Conservation (phyloP, 2,113 vertebrate species). For the Hydrochoerus hydrochaeris region DNA sequence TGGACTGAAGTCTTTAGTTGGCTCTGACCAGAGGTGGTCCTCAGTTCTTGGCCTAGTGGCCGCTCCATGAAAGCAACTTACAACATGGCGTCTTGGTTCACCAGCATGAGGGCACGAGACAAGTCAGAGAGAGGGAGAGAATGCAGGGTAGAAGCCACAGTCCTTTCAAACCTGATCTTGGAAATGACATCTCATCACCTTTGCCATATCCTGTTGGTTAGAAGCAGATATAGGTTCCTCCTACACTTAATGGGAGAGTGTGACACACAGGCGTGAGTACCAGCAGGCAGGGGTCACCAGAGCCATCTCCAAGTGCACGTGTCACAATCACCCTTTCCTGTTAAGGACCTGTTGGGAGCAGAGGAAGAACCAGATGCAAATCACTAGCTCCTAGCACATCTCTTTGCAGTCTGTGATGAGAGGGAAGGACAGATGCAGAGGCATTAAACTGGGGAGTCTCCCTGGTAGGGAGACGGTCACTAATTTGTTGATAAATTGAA, state of each 20-base stretch:
- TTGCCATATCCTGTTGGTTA: background rate
- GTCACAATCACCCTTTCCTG: background rate
- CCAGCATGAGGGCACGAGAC: background rate
- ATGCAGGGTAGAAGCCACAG: background rate
- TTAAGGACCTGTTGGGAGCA: background rate
- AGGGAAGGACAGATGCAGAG: fast-evolving
- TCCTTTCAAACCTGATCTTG: background rate
- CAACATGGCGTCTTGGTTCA: background rate
- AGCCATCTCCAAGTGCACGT: background rate
- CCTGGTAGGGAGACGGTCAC: background rate
- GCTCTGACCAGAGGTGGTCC: background rate
- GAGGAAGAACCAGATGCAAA: background rate
- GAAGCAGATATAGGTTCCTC: background rate
- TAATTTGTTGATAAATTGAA: background rate
- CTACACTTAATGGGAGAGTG: background rate
- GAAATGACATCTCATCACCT: background rate
- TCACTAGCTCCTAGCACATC: background rate
- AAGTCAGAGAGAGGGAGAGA: background rate
- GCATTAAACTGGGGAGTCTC: background rate
- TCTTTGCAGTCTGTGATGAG: background rate
- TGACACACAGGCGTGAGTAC: background rate
- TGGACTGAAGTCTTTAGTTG: background rate
- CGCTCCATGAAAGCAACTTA: background rate
- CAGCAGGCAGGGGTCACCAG: background rate
- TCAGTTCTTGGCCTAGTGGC: background rate